These are phyloP conservation scores for Scyliorhinus canicula DNA, from an alignment of 2,797 vertebrate genomes.

Conservation along the genomic window DNA sequence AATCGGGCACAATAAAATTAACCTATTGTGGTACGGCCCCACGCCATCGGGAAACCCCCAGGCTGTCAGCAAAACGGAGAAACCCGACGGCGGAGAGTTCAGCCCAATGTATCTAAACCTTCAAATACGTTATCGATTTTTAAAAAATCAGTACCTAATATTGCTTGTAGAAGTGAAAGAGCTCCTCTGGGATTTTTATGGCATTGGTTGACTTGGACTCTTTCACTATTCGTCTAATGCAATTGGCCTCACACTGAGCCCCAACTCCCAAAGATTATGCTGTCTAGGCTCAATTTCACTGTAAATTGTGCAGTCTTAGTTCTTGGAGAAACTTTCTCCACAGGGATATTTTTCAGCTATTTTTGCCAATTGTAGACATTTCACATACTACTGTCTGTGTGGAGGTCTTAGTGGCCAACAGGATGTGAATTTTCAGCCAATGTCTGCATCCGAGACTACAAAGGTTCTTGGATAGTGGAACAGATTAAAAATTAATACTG, in stretches of 20 bases:
- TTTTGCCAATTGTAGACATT: background rate
- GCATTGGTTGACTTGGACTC: background rate
- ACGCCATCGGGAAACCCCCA: too few species aligned
- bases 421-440: background rate
- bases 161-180: background rate
- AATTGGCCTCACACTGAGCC: background rate
- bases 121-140: background rate
- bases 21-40: too few species aligned
- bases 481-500: background rate
- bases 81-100: too few species aligned
- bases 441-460: background rate
- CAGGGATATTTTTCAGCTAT: too few species aligned
- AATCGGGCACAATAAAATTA: too few species aligned
- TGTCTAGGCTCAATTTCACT: background rate
- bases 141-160: background rate
- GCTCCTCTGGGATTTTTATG: background rate
- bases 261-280: background rate
- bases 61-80: too few species aligned
- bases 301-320: too few species aligned
- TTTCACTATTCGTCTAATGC: background rate
- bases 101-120: too few species aligned
- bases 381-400: background rate
- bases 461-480: background rate
- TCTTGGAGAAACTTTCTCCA: too few species aligned
- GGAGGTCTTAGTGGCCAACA: background rate